Conservation (phyloP, 2,888 invertebrate species). For the Trypoxylon attenuatum region DNA sequence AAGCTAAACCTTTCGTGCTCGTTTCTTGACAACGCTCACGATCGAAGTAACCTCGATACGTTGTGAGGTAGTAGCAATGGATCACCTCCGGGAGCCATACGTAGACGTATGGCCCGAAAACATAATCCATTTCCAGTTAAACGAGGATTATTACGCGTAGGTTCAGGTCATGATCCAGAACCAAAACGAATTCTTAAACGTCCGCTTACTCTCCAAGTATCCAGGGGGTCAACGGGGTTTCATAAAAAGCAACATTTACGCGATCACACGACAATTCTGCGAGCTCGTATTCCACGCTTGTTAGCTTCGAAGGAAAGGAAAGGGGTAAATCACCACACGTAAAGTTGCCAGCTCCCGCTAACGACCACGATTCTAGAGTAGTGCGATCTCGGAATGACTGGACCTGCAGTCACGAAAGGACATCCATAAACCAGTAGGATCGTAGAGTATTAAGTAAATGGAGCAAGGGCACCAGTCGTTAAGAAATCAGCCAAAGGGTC, state of each 20-base stretch:
- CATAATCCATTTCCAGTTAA: no score
- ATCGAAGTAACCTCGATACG: no score
- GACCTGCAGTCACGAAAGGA: constrained; percentile 9
- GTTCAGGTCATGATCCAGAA: no score
- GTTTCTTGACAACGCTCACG: no score
- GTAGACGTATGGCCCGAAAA: no score
- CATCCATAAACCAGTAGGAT: constrained; percentile 20
- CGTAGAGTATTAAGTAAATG: constrained; percentile 25
- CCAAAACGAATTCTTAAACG: constrained; percentile 22
- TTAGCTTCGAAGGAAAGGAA: constrained; percentile 24
- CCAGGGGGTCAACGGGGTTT: constrained; percentile 2
- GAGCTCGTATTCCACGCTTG: constrained; percentile 28
- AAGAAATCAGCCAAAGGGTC: no score
- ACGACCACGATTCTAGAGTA: constrained; percentile 32
- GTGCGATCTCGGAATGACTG: constrained; percentile 19
- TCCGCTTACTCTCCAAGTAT: constrained; percentile 20
- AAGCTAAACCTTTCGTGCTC: no score
- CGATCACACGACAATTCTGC: constrained; percentile 22
- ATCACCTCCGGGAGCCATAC: no score
- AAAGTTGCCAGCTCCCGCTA: constrained; percentile 33
- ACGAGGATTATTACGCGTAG: no score
- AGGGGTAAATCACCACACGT: constrained; percentile 30
- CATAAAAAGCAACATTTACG: constrained; percentile 45
- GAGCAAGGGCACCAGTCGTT: constrained; percentile 3
- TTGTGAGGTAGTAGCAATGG: no score